These are phyloP conservation scores for Crocallis elinguaria DNA, from an alignment of 2,888 invertebrate species.

Conservation along the genomic window DNA sequence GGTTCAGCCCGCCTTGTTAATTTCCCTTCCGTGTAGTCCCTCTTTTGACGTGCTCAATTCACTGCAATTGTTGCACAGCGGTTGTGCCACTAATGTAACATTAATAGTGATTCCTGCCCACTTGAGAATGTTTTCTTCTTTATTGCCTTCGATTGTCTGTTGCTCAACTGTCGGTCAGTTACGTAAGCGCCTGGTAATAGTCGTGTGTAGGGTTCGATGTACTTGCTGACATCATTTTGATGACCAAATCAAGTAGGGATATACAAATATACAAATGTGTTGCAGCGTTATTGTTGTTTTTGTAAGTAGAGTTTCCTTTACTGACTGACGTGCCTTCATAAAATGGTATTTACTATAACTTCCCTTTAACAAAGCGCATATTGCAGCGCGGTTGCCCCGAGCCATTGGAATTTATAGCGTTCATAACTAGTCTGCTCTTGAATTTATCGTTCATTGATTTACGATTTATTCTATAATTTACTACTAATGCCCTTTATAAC, in stretches of 20 bases:
- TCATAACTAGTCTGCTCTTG: slow-evolving; percentile 48
- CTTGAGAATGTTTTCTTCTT: slow-evolving; percentile 72
- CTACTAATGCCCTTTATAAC: slow-evolving; percentile 43
- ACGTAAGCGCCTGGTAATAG: slow-evolving; percentile 70
- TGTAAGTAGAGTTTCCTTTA: too few species aligned
- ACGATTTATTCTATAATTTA: slow-evolving; percentile 41
- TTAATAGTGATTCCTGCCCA: slow-evolving; percentile 68
- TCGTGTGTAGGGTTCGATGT: slow-evolving; percentile 67
- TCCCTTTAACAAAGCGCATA: slow-evolving; percentile 33
- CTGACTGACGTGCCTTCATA: not conserved
- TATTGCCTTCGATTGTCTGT: slow-evolving; percentile 77
- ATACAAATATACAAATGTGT: not conserved
- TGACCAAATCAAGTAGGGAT: slow-evolving; percentile 19
- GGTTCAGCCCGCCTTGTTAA: slow-evolving; percentile 48
- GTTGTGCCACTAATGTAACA: slow-evolving; percentile 63
- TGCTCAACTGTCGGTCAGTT: slow-evolving; percentile 67
- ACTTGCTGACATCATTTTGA: slow-evolving; percentile 51
- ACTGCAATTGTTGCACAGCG: slow-evolving; percentile 48
- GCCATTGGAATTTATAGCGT: slow-evolving; percentile 48
- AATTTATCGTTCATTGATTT: slow-evolving; percentile 48
- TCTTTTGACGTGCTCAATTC: slow-evolving; percentile 47
- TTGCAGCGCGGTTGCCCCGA: slow-evolving; percentile 46
- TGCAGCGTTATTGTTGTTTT: not conserved
- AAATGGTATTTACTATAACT: slow-evolving; percentile 6
- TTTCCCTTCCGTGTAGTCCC: slow-evolving; percentile 42